Base-by-base conservation (phyloP, 1,140 invertebrate species). In the Dreissena polymorpha region DNA sequence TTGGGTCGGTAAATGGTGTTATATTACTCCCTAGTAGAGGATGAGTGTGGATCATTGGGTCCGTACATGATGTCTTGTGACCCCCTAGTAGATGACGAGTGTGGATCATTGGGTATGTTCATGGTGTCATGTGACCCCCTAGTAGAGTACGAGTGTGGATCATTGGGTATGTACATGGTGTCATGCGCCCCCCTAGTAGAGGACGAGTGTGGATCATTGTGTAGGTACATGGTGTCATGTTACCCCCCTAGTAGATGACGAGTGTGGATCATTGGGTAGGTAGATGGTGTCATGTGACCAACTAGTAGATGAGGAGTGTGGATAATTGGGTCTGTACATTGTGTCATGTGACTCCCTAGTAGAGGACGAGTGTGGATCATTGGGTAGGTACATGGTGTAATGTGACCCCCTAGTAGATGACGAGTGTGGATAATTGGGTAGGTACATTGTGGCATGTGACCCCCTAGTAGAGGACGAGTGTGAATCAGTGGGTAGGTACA, bases 371-470 rank as follows among this genome's bases (percentile, higher is more conserved):
- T 87, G 84, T 64, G 89, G 89, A 25, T 89, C 87, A 18, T 29
- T 86, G 3, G 89, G 88, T 25, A 68, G 10, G 27, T 49, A n/a
- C 14, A 39, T 39, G 39, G 39, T 39, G 39, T 39, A 2, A 39
- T 39, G 39, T 39, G 39, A 39, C 39, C 39, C 39, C 39, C 39
- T 39, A 39, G 39, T 39, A 39, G 39, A 39, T 39, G 39, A 39
- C 39, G 39, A 39, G 39, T 91, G 18, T 81, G 83, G 16, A 89
- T 90, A 76, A 89, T 91, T 55, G 88, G 88, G 13, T 85, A 87
- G 29, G 89, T 1, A 68, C 85, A 12, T 70, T 71, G 55, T 70
- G 13, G 51, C 83, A 0, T 86, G 86, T 5, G 88, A 88, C 39
- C 72, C 77, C 10, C 70, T 90, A 12, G 87, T 81, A 55, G 65